Evolutionary conservation across 2,888 invertebrate species (phyloP).

Genomic region (Dichetophora obliterata): DNA sequence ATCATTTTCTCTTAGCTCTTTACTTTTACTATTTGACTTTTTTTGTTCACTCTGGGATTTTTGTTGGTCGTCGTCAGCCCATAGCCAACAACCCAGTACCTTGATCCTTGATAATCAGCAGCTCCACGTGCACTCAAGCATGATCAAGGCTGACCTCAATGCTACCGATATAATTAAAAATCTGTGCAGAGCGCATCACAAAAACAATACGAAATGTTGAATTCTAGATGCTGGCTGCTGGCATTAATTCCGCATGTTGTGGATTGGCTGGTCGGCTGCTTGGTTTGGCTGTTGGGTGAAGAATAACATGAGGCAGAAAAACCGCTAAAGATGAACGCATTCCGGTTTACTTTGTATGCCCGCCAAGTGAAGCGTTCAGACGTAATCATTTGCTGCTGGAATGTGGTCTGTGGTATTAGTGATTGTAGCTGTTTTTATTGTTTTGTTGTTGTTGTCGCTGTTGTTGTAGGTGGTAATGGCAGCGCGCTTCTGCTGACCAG

Average conservation of each 20-base stretch:
- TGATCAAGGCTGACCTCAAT: slow-evolving; percentile 23
- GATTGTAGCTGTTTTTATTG: slow-evolving; percentile 1
- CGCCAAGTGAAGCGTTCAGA: slow-evolving; percentile 9
- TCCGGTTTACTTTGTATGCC: slow-evolving; percentile 20
- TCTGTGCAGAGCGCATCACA: slow-evolving; percentile 4
- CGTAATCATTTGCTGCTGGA: slow-evolving; percentile 21
- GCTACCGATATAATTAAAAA: slow-evolving; percentile 30
- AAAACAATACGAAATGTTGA: not conserved
- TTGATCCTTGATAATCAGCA: slow-evolving; percentile 15
- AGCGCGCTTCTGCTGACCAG: not conserved
- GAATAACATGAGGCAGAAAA: not conserved
- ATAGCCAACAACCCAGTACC: not conserved
- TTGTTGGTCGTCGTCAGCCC: not conserved
- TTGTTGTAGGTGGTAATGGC: not conserved
- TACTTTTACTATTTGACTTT: not conserved
- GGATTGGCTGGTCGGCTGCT: no score
- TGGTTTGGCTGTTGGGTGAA: not conserved
- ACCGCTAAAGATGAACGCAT: slow-evolving; percentile 19
- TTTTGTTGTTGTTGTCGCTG: slow-evolving; percentile 15
- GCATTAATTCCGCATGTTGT: no score
- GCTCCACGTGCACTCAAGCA: slow-evolving; percentile 8
- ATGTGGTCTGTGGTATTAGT: not conserved
- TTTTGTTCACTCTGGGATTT: not conserved
- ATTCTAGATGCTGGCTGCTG: not conserved
- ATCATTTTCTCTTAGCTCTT: no score